Evolutionary conservation across 2,888 invertebrate genomes (phyloP).

Genomic region (Ormyrus thymus): DNA sequence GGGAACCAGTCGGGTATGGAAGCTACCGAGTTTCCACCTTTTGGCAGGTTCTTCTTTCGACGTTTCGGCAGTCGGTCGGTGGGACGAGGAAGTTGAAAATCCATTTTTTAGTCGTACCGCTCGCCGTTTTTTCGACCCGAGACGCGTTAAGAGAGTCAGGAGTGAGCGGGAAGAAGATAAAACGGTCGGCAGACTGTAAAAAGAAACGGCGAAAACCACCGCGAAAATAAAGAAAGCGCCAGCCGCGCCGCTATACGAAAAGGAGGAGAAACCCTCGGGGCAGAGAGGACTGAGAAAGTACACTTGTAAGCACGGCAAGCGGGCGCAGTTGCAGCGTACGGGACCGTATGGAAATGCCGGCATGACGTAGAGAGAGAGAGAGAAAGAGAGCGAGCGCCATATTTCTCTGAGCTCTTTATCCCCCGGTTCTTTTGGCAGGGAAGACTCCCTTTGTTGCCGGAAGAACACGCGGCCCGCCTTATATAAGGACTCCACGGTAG

Average conservation of each 20-base stretch:
- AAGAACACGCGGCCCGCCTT: slow-evolving; percentile 17
- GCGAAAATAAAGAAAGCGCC: too few relatives aligned
- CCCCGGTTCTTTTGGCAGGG: neutral
- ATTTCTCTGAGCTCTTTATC: slow-evolving; percentile 39
- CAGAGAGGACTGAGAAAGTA: neutral
- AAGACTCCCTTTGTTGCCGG: slow-evolving; percentile 35
- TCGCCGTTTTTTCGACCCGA: too few relatives aligned
- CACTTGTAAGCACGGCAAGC: neutral
- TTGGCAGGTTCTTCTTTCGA: neutral
- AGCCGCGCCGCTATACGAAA: neutral
- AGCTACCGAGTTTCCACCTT: too few relatives aligned
- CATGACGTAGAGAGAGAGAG: neutral
- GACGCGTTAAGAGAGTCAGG: too few relatives aligned
- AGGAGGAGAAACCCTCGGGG: neutral
- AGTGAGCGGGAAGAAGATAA: too few relatives aligned
- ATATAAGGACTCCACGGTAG: neutral
- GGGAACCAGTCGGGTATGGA: too few relatives aligned
- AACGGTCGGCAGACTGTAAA: too few relatives aligned
- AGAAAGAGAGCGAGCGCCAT: neutral
- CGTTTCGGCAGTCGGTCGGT: too few relatives aligned
- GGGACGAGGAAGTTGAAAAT: too few relatives aligned
- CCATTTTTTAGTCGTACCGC: too few relatives aligned
- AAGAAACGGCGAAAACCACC: too few relatives aligned
- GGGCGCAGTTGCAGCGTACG: neutral
- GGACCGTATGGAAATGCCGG: neutral